These are phyloP conservation scores for Rotaria macrura DNA, from an alignment of 2,888 invertebrate species.

Conservation along the genomic window DNA sequence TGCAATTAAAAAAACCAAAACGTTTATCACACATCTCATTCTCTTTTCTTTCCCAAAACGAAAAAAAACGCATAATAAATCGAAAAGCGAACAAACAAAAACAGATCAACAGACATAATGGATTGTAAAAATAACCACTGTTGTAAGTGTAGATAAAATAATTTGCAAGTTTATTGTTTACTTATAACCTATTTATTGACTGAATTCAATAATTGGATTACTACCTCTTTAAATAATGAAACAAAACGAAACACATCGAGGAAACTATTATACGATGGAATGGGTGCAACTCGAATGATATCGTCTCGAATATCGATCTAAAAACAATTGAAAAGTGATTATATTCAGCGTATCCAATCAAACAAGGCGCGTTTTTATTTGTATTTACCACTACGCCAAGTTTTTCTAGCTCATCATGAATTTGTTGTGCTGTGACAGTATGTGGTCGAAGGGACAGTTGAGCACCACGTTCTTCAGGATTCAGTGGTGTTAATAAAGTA, in stretches of 20 bases:
- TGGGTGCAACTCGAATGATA: slow-evolving; percentile 54
- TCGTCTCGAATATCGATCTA: slow-evolving; percentile 53
- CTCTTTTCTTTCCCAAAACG: no score
- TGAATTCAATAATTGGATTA: no score
- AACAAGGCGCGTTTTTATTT: background rate
- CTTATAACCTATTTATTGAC: no score
- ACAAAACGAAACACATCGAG: slow-evolving; percentile 51
- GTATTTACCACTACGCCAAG: slow-evolving; percentile 53
- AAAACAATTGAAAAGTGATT: slow-evolving; percentile 35
- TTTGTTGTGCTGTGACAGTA: slow-evolving; percentile 44
- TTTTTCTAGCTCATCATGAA: slow-evolving; percentile 51
- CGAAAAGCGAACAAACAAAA: no score
- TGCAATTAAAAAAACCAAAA: no score
- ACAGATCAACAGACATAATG: no score
- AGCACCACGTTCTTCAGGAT: slow-evolving; percentile 53
- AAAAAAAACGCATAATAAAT: no score
- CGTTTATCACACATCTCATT: no score
- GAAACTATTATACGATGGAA: slow-evolving; percentile 54
- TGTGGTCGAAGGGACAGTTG: slow-evolving; percentile 53
- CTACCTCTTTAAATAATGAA: slow-evolving; percentile 36
- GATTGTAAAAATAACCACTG: no score
- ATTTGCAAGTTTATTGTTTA: no score
- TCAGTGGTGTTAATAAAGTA: slow-evolving; percentile 53
- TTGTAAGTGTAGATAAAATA: no score
- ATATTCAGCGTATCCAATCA: background rate